A percentile compares a stretch with the other conserved stretches of the same genome.
phyloP scores from a whole-genome alignment of 2,797 vertebrate genomes.

The Momotus momota region DNA sequence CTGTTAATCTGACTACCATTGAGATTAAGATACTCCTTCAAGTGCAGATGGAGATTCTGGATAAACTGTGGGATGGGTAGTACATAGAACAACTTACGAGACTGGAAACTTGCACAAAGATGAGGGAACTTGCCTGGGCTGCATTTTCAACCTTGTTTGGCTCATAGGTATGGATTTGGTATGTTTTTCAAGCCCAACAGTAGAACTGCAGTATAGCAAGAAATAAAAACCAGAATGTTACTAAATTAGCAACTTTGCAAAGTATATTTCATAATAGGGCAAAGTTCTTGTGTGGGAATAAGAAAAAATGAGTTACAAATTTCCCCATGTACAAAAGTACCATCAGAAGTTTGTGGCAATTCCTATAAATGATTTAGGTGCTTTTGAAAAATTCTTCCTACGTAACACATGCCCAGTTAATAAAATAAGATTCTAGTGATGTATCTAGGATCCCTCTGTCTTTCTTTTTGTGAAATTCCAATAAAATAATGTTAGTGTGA shows the following conservation, averaged over 20 bases:
- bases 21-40: slow-evolving; percentile 18
- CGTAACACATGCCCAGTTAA: background rate
- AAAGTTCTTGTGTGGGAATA: background rate
- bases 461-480: background rate
- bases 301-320: background rate
- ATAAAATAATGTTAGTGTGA: background rate
- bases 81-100: background rate
- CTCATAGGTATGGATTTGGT: background rate
- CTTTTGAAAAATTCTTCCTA: background rate
- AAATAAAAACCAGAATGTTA: background rate
- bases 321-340: background rate
- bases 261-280: background rate
- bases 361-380: background rate
- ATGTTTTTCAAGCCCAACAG: background rate
- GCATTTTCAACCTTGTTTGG: background rate
- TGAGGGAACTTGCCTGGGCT: background rate
- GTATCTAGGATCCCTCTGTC: background rate
- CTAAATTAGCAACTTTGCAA: background rate
- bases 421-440: background rate
- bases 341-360: background rate
- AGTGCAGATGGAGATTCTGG: background rate
- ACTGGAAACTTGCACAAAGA: background rate
- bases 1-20: background rate
- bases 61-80: background rate
- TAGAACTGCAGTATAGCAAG: background rate